phyloP scores from a whole-genome alignment of 2,113 vertebrate species.

The Uropsilus gracilis region DNA sequence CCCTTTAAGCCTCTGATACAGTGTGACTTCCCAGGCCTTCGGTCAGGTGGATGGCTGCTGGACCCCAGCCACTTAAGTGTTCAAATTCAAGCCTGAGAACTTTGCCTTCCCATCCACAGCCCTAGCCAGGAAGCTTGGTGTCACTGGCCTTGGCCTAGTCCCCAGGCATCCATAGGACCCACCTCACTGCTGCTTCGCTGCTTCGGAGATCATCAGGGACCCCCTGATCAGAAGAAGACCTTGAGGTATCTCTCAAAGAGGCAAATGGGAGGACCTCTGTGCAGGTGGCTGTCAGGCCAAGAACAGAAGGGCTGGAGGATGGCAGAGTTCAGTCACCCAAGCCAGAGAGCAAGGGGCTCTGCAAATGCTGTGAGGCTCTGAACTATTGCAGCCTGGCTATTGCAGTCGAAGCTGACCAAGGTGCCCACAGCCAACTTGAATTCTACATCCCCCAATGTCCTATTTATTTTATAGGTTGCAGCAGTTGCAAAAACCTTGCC shows the following conservation, averaged over 20 bases:
- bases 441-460: accelerated
- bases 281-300: accelerated
- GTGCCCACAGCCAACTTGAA: not conserved
- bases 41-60: constrained; percentile 82
- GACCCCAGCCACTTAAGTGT: constrained; percentile 87
- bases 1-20: constrained; percentile 86
- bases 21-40: constrained; percentile 89
- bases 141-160: constrained; percentile 92
- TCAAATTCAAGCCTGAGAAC: constrained; percentile 94
- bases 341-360: too few relatives aligned
- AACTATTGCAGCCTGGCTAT: too few relatives aligned
- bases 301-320: not conserved
- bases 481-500: not conserved
- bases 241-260: accelerated
- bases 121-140: constrained; percentile 94
- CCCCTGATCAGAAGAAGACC: not conserved
- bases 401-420: too few relatives aligned
- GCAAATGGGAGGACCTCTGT: accelerated
- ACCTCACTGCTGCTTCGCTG: not conserved
- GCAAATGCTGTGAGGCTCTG: not conserved
- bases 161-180: not conserved
- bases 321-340: too few relatives aligned
- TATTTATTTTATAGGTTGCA: not conserved
- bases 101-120: constrained; percentile 88
- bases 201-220: not conserved